Conservation (phyloP, 2,797 vertebrate genomes). For the Enteromius mattozi region DNA sequence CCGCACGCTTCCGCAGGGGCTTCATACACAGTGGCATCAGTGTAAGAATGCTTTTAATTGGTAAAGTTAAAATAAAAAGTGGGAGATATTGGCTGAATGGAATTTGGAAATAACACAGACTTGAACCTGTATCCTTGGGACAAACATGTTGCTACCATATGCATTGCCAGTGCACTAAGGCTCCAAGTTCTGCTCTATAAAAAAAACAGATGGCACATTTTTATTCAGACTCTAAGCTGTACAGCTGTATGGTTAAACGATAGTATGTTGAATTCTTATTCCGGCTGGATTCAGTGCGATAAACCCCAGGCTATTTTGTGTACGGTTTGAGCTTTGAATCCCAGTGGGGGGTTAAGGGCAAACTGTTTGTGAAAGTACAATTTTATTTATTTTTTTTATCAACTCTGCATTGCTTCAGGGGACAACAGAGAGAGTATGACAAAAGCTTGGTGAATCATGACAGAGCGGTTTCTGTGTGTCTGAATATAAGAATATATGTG, state of each 20-base stretch:
- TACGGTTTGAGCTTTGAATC: constrained; percentile 47
- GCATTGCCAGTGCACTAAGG: neutral
- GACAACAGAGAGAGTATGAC: constrained; percentile 19
- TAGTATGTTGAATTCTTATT: constrained; percentile 23
- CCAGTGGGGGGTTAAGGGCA: constrained; percentile 41
- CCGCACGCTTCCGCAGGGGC: constrained; percentile 93
- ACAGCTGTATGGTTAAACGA: neutral
- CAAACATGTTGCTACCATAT: neutral
- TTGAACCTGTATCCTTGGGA: neutral
- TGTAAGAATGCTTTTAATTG: constrained; percentile 75
- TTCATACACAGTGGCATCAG: constrained; percentile 96
- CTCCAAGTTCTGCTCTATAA: no score
- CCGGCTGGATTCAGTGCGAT: constrained; percentile 13
- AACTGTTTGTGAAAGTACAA: constrained; percentile 34
- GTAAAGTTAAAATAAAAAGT: neutral
- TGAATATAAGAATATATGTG: neutral
- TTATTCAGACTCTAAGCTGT: neutral
- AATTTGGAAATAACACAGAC: neutral
- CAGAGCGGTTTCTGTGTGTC: constrained; percentile 4
- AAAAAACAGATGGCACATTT: neutral
- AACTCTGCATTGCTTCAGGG: constrained; percentile 48
- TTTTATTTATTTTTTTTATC: constrained; percentile 34
- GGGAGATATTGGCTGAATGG: neutral
- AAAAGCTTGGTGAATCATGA: constrained; percentile 40
- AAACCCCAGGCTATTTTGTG: constrained; percentile 44